Base-by-base conservation (phyloP, 2,888 invertebrate genomes). In the Andrena marginata region DNA sequence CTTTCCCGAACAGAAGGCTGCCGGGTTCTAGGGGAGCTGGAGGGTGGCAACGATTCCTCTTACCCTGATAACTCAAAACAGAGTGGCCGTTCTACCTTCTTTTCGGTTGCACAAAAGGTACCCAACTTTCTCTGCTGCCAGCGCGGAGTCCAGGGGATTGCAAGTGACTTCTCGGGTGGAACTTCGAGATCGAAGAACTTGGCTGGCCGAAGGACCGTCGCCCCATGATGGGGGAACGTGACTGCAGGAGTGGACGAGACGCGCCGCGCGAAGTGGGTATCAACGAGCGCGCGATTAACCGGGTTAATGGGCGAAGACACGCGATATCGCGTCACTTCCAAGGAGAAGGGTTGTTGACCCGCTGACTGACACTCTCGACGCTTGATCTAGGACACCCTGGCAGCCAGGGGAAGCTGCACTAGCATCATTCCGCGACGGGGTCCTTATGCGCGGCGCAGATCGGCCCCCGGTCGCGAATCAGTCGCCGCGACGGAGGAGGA, bases 211-310 rank as follows among this genome's bases (percentile, higher is more conserved):
- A 6, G 13, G 54, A 68, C 35, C 10, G 35, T 33, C 10, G 35
- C 23, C 26, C 23, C 33, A 2, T 26, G 51, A 77, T 51, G 82
- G 65, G 64, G 71, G 73, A 83, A 80, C 68, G 84, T 86, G 85
- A 42, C 42, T 42, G 42, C 13, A 42, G 42, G 42, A 64, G 23
- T 72, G 77, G 86, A 87, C 86, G 81, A 87, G 86, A 88, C 84
- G 85, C 68, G 84, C 80, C 85, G 86, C 80, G 88, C 71, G 79
- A 87, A 85, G 88, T 87, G 84, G 83, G 89, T 92, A 91, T 91
- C 90, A 92, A 91, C 90, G 89, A 91, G 91, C 88, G 85, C 86
- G 75, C 87, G 88, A 91, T 92, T 91, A 91, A 92, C 90, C 89
- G 90, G 91, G 91, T 91, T 92, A 92, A 92, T 90, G 90, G 87